These are phyloP conservation scores for Cerastis leucographa DNA, from an alignment of 2,888 invertebrate species.

Conservation along the genomic window DNA sequence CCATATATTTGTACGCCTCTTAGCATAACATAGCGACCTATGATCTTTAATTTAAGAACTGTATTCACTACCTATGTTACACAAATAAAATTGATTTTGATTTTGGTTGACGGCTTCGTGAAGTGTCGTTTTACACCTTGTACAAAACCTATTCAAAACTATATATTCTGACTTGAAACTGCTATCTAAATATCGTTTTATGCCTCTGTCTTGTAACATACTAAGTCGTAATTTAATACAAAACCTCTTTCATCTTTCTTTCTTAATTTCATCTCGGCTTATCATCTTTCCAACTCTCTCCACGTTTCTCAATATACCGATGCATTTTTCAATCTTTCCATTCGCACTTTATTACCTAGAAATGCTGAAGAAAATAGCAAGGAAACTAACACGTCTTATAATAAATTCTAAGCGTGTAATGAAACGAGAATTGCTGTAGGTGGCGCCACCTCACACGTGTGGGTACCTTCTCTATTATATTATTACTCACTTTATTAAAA, in stretches of 20 bases:
- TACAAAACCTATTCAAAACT: too few species aligned
- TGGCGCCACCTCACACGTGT: constrained; percentile 38
- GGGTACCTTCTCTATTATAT: constrained; percentile 31
- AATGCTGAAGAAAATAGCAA: constrained; percentile 43
- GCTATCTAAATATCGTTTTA: neutral
- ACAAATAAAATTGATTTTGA: too few species aligned
- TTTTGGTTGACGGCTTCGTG: too few species aligned
- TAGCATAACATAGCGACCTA: too few species aligned
- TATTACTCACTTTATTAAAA: constrained; percentile 57
- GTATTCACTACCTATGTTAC: too few species aligned
- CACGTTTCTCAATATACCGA: constrained; percentile 19
- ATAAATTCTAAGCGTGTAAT: constrained; percentile 57
- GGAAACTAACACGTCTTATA: constrained; percentile 52
- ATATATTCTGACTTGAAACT: neutral
- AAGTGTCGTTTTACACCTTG: too few species aligned
- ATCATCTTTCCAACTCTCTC: constrained; percentile 8
- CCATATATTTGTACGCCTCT: too few species aligned
- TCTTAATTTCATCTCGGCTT: neutral
- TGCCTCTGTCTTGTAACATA: neutral
- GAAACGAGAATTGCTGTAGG: constrained; percentile 39
- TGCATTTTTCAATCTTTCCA: constrained; percentile 43
- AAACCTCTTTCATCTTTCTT: neutral
- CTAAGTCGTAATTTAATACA: neutral
- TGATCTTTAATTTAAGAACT: too few species aligned
- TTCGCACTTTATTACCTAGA: constrained; percentile 45